Evolutionary conservation across 2,797 vertebrate species (phyloP).

Genomic region (Sternarchorhynchus goeldii): DNA sequence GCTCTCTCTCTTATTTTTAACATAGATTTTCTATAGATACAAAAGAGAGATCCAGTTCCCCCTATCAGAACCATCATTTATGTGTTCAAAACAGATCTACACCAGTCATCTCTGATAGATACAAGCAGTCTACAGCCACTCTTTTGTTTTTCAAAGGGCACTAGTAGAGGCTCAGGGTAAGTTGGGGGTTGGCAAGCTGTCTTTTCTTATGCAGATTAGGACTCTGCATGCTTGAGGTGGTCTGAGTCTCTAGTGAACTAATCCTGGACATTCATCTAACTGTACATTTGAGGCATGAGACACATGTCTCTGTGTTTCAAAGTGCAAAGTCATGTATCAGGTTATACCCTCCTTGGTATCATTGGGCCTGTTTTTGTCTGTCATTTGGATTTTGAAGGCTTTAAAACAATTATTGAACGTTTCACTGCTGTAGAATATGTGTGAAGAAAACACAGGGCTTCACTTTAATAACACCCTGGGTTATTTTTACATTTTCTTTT

Average conservation of each 20-base stretch:
- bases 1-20: background rate
- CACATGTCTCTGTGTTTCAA: constrained; percentile 1
- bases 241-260: constrained; percentile 3
- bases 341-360: background rate
- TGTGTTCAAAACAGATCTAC: constrained; percentile 77
- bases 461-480: constrained; percentile 18
- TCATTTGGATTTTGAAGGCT: background rate
- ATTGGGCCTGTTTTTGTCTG: background rate
- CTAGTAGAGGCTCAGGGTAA: constrained; percentile 55
- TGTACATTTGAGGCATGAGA: background rate
- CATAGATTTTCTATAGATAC: constrained; percentile 40
- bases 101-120: constrained; percentile 74
- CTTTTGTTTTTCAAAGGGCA: constrained; percentile 62
- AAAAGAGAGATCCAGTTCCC: constrained; percentile 44
- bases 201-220: constrained; percentile 73
- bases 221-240: constrained; percentile 36
- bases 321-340: constrained; percentile 3
- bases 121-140: constrained; percentile 70
- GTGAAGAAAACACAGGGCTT: background rate
- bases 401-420: constrained; percentile 9
- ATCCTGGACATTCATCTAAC: constrained; percentile 1
- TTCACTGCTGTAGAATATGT: constrained; percentile 5
- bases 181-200: constrained; percentile 52
- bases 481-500: constrained; percentile 6
- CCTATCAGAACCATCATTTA: constrained; percentile 58